A percentile compares a stretch with the other conserved stretches of the same genome.
phyloP scores from a whole-genome alignment of 2,888 invertebrate genomes.

The Acanthopleura granulata region DNA sequence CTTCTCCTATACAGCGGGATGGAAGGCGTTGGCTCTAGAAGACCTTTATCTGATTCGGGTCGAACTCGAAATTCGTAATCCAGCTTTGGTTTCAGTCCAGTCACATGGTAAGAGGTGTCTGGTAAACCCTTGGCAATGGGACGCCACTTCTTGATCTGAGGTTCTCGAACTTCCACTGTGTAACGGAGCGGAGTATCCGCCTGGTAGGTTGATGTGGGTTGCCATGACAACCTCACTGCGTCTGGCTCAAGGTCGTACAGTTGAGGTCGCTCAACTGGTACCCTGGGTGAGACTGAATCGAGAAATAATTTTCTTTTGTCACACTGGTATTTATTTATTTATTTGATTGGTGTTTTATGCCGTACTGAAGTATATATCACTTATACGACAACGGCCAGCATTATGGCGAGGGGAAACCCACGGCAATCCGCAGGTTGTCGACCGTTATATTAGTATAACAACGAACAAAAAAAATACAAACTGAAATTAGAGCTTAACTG shows the following conservation, averaged over 20 bases:
- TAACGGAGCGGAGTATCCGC: conserved; percentile 12
- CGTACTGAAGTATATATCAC: too few relatives aligned
- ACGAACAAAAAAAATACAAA: too few relatives aligned
- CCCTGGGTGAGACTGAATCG: conserved; percentile 41
- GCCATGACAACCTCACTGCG: conserved; percentile 58
- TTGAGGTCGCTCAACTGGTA: conserved; percentile 56
- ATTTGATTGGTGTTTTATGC: too few relatives aligned
- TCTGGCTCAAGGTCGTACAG: conserved; percentile 54
- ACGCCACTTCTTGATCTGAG: conserved; percentile 49
- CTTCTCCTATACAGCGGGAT: conserved; percentile 41
- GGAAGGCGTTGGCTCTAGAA: conserved; percentile 92
- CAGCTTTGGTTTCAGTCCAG: conserved; percentile 74
- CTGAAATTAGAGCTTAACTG: too few relatives aligned
- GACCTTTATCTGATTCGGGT: conserved; percentile 96
- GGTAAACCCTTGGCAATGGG: conserved; percentile 51
- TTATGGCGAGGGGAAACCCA: too few relatives aligned
- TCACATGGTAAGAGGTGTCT: conserved; percentile 45
- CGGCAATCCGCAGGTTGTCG: too few relatives aligned
- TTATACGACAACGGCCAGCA: too few relatives aligned
- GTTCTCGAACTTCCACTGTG: conserved; percentile 44
- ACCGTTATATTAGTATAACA: too few relatives aligned
- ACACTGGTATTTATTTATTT: too few relatives aligned
- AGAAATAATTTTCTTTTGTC: conserved; percentile 15
- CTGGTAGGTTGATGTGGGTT: conserved; percentile 31
- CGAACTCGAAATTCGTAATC: conserved; percentile 96